Evolutionary conservation across 2,888 invertebrate species (phyloP), one percentile per base, ranked within the genome.

Genomic region (Sialis fuliginosa): DNA sequence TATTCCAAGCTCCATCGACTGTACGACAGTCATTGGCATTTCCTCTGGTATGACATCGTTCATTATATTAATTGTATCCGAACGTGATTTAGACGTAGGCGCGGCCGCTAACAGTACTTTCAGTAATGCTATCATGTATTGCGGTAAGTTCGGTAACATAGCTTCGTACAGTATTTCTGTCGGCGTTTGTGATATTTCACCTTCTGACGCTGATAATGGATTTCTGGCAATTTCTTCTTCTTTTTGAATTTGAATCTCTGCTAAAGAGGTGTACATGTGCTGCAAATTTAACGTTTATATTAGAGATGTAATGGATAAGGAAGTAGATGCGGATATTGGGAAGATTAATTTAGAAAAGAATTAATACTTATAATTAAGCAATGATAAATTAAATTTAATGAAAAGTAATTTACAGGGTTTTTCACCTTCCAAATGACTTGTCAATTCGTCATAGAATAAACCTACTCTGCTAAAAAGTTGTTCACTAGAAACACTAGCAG

Each of bases 81-180:
- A 90, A 69, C 96, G 96, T 5, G 90, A 82, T 68, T 95, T 96
- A n/a, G 92, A 92, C n/a, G 96, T 96, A 5, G 98, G 97, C 34
- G 96, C 93, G 47, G 97, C 96, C 33, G 97, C 97, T 48, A 99
- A 71, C 48, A 98, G 72, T 55, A 98, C 91, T 71, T 98, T 99
- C 45, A 99, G 68, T 47, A 99, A 64, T 22, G 95, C 92, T 60
- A 97, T 97, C 84, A 96, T 92, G 60, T 96, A 95, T 60, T 97
- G 96, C 7, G 96, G 93, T 57, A 99, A 71, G 67, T 90, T 91
- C 1, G 96, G 93, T 53, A 96, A 67, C 74, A 97, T 88, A n/a
- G 88, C 89, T 66, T 83, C 83, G 63, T 96, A 97, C 45, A 97
- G 70, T 49, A 83, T 71, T 72, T 97, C 97, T 2, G 85, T 78